Evolutionary conservation across 2,797 vertebrate genomes (phyloP).

Genomic region (Diglossa cyanea): DNA sequence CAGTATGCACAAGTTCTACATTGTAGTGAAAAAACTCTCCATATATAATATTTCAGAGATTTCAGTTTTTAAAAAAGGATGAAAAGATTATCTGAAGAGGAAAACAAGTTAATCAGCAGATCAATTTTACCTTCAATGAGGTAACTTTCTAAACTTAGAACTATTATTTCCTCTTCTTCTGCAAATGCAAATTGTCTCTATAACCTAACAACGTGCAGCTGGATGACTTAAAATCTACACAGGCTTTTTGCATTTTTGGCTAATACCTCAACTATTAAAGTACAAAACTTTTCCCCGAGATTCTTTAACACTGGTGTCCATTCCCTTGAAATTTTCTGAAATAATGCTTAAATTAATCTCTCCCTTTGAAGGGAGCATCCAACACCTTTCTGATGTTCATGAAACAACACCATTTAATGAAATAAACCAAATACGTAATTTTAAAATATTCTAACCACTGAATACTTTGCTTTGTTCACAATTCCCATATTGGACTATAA

Average conservation of each 20-base stretch:
- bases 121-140: not conserved
- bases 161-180: not conserved
- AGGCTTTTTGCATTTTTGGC: not conserved
- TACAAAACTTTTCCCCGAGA: not conserved
- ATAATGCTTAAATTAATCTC: not conserved
- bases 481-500: not conserved
- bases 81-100: not conserved
- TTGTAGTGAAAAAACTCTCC: not conserved
- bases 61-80: not conserved
- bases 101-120: not conserved
- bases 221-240: not conserved
- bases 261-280: not conserved
- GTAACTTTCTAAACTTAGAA: not conserved
- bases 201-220: not conserved
- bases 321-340: not conserved
- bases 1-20: not conserved
- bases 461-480: not conserved
- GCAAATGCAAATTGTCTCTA: not conserved
- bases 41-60: not conserved
- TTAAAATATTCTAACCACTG: not conserved
- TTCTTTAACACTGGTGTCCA: not conserved
- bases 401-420: not conserved
- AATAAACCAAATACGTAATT: not conserved
- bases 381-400: not conserved
- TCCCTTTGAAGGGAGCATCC: not conserved